Percentiles rank a stretch among this genome's conserved stretches.
phyloP scores from a whole-genome alignment of 2,113 vertebrate species.

The Notechis scutatus region DNA sequence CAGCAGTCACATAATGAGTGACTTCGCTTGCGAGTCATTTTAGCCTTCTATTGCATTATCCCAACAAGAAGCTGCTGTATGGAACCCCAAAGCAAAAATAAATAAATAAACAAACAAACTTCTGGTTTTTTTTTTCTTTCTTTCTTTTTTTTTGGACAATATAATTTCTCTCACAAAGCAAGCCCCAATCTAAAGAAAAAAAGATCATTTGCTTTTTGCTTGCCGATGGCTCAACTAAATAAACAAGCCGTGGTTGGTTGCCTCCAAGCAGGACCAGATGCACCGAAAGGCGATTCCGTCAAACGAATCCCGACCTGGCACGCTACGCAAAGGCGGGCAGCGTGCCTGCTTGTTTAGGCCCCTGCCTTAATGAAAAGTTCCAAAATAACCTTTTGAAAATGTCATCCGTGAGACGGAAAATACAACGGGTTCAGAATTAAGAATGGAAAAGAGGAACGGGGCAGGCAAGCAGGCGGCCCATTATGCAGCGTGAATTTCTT shows the following conservation, averaged over 20 bases:
- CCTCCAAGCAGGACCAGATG: not conserved
- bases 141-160: not conserved
- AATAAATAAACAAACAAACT: not conserved
- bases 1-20: not conserved
- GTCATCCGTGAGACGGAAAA: constrained; percentile 6
- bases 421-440: constrained; percentile 36
- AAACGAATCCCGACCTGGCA: not conserved
- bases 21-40: not conserved
- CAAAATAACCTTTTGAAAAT: constrained; percentile 47
- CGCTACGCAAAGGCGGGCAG: no score
- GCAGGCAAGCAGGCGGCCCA: not conserved
- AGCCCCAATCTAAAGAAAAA: not conserved
- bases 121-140: not conserved
- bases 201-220: not conserved
- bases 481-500: constrained; percentile 28
- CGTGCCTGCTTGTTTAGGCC: not conserved
- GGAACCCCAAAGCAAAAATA: not conserved
- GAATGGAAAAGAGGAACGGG: constrained; percentile 18
- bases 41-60: not conserved
- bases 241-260: not conserved
- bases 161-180: not conserved
- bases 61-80: not conserved
- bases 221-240: not conserved
- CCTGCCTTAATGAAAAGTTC: not conserved
- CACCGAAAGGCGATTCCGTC: no score